These are phyloP conservation scores for Drosophila pseudoobscura DNA, from an alignment of 1,140 invertebrate genomes.

Conservation along the genomic window DNA sequence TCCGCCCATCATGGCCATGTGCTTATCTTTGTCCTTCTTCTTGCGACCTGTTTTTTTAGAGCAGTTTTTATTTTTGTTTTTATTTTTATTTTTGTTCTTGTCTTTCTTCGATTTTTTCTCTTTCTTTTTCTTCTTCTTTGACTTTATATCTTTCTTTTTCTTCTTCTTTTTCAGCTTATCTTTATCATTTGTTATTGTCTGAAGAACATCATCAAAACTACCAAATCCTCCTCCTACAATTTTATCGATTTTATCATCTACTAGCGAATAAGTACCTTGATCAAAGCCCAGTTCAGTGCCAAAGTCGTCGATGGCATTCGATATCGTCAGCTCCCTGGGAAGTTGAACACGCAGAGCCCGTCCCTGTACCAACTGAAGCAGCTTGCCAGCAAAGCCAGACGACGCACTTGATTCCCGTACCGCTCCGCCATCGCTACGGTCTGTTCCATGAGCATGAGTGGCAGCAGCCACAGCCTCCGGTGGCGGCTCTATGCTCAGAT, in stretches of 20 bases:
- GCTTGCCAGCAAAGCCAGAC: slow-evolving; percentile 35
- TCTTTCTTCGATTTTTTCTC: slow-evolving; percentile 48
- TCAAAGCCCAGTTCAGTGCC: slow-evolving; percentile 48
- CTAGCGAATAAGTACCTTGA: slow-evolving; percentile 75
- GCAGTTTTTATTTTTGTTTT: slow-evolving; percentile 69
- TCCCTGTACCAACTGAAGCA: slow-evolving; percentile 62
- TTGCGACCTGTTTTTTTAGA: slow-evolving; percentile 82
- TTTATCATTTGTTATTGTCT: slow-evolving; percentile 33
- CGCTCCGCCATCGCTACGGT: neutral
- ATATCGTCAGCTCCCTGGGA: slow-evolving; percentile 58
- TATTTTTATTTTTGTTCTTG: slow-evolving; percentile 58
- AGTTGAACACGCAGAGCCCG: slow-evolving; percentile 60
- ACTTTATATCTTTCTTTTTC: slow-evolving; percentile 41
- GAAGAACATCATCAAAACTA: slow-evolving; percentile 51
- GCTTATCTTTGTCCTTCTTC: slow-evolving; percentile 83
- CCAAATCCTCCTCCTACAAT: slow-evolving; percentile 43
- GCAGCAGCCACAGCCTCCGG: slow-evolving; percentile 46
- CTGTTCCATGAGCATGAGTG: neutral
- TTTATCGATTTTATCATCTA: slow-evolving; percentile 81
- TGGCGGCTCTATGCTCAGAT: slow-evolving; percentile 84
- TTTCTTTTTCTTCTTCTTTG: slow-evolving; percentile 48
- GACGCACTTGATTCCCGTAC: neutral
- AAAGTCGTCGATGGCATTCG: slow-evolving; percentile 72
- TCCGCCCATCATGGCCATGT: slow-evolving; percentile 86
- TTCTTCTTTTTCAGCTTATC: slow-evolving; percentile 36